Evolutionary conservation across 23 tunicate species (phyloP), one percentile per base, ranked within the genome.

Genomic region (Pegea sp.): DNA sequence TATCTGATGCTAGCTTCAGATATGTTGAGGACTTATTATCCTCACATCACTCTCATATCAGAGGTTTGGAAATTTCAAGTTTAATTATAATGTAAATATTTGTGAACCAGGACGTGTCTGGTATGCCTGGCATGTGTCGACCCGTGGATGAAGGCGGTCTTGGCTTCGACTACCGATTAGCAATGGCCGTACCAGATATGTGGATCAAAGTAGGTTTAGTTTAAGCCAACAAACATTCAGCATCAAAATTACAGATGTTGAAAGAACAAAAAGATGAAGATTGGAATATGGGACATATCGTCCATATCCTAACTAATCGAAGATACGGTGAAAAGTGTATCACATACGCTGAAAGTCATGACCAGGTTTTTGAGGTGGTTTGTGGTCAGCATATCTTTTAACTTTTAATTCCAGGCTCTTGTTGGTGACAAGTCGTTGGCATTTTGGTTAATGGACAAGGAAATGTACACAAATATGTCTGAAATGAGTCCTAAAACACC

Each of bases 51-150:
- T 44, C 75, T 87, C 21, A 79, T 91, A 32, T 77, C 99, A 23
- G 99, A 91, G 65, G 91, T 70, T 22, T 31, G 72, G 26, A 27
- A n/a, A n/a, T n/a, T n/a, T n/a, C n/a, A n/a, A n/a, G n/a, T n/a
- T n/a, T n/a, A n/a, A n/a, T n/a, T n/a, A n/a, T n/a, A n/a, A n/a
- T n/a, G n/a, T n/a, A n/a, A n/a, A n/a, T n/a, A n/a, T n/a, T 56
- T 54, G 57, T 59, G 30, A 4, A 33, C 25, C 64, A 70, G 76
- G 99, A 91, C 57, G 99, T 91, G 21, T 91, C 99, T 44, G 99
- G 99, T 2, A 91, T 91, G 99, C 99, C 99, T 5, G 99, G 89
- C 48, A 91, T 91, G 99, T 91, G 99, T 49, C 46, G 79, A 22
- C 99, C 99, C 2, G 68, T 91, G 2, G 22, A 26, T 20, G 81